A percentile compares a stretch with the other conserved stretches of the same genome.
These are phyloP conservation scores for Eulithis prunata DNA, from an alignment of 2,888 invertebrate genomes.

Conservation along the genomic window DNA sequence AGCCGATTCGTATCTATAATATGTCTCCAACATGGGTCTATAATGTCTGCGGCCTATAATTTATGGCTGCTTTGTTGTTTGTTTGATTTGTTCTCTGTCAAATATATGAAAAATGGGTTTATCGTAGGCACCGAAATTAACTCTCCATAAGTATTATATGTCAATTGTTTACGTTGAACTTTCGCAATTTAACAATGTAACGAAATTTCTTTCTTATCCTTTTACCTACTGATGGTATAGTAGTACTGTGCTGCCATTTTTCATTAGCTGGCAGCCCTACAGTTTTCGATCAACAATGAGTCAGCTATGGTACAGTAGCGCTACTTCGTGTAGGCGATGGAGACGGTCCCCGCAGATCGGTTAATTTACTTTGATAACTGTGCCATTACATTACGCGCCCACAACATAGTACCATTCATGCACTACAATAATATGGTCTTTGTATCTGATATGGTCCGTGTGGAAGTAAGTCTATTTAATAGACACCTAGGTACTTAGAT, in stretches of 20 bases:
- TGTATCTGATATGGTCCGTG: neutral
- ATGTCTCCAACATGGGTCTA: slow-evolving; percentile 29
- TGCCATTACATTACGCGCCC: slow-evolving; percentile 49
- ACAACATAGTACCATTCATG: slow-evolving; percentile 8
- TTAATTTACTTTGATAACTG: slow-evolving; percentile 58
- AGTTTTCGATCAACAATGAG: slow-evolving; percentile 35
- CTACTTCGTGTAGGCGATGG: slow-evolving; percentile 40
- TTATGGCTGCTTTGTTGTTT: slow-evolving; percentile 29
- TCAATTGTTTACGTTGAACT: no score
- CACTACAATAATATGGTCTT: slow-evolving; percentile 3
- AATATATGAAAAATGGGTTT: neutral
- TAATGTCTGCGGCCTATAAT: slow-evolving; percentile 34
- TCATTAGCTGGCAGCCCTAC: neutral
- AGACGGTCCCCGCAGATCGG: slow-evolving; percentile 51
- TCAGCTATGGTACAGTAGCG: slow-evolving; percentile 38
- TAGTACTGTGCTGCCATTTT: no score
- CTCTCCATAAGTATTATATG: no score
- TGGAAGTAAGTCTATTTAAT: neutral
- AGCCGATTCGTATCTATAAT: slow-evolving; percentile 37
- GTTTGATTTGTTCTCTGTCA: slow-evolving; percentile 11
- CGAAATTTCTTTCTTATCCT: neutral
- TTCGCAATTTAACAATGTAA: no score
- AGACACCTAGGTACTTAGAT: neutral
- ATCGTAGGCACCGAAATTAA: no score
- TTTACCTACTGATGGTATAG: no score